Conservation (phyloP, 2,113 vertebrate species). For the Entomyzon cyanotis region DNA sequence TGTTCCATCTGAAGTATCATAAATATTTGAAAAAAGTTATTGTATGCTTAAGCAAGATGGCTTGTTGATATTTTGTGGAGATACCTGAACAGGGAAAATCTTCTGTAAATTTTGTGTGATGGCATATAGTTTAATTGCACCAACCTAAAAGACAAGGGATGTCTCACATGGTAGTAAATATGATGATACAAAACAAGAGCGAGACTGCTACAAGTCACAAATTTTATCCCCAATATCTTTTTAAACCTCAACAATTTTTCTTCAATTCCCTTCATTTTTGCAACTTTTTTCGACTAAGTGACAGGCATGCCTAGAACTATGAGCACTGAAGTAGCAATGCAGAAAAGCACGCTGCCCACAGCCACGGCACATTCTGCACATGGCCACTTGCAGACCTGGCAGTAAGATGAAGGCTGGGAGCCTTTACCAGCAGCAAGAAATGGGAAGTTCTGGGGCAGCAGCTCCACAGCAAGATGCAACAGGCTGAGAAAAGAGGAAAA, state of each 20-base stretch:
- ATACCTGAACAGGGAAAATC: neutral
- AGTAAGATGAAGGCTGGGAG: neutral
- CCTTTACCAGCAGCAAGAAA: neutral
- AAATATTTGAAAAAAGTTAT: neutral
- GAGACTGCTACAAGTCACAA: neutral
- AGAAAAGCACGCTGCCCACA: neutral
- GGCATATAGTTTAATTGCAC: neutral
- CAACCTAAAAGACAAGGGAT: neutral
- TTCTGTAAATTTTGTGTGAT: neutral
- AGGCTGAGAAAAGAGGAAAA: neutral
- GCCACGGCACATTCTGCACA: too few relatives aligned
- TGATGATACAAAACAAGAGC: neutral
- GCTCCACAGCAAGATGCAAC: neutral
- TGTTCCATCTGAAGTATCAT: neutral
- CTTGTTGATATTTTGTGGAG: neutral
- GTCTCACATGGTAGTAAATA: neutral
- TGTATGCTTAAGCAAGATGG: neutral
- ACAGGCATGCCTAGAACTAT: neutral
- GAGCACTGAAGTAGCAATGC: neutral
- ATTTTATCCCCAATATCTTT: neutral
- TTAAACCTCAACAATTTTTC: neutral
- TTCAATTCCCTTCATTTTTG: neutral
- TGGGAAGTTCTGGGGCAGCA: neutral
- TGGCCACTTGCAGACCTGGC: accelerated
- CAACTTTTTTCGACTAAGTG: neutral